Evolutionary conservation across 2,888 invertebrate genomes (phyloP), one percentile per base, ranked within the genome.

Genomic region (Morpho deidamia): DNA sequence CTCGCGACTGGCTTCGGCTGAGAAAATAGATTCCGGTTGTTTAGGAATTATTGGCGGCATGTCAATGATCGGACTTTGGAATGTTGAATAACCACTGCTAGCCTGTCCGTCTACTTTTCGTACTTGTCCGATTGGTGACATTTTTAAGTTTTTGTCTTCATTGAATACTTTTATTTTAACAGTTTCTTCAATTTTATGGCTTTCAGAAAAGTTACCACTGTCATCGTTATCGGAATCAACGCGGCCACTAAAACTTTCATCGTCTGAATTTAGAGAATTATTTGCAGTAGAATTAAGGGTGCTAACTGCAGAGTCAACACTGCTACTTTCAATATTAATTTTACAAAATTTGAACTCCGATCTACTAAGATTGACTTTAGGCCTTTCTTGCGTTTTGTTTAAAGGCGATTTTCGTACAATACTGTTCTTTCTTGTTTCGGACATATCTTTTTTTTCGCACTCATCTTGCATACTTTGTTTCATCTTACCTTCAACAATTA

Each of bases 1-100:
- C 70, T 96, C 96, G 33, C 96, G 90, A 72, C 94, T 95, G 47
- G 92, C 92, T 70, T 91, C 90, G n/a, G 85, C 83, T 9, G 90
- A 88, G 70, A 90, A 90, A 48, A 90, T 71, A 57, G 72, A 72
- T 62, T 87, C 87, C 41, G 77, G 64, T 58, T 79, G 77, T 70
- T 89, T 89, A 8, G 89, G 83, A 60, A 89, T 70, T 60, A 90
- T 89, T 12, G 81, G 63, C 46, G 90, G 89, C 82, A 90, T 76
- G 66, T 90, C 89, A 61, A 88, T 81, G 58, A 90, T 84, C 56
- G 87, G 86, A 66, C 75, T 78, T 72, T 88, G 89, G 69, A 89
- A 89, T 72, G 89, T 88, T 51, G 89, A 85, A 69, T 88, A 89
- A 50, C 86, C 86, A 60, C 74, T 83, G 57, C 69, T 77, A 41